Evolutionary conservation across 1,140 invertebrate species (phyloP).

Genomic region (Leptopilina clavipes): DNA sequence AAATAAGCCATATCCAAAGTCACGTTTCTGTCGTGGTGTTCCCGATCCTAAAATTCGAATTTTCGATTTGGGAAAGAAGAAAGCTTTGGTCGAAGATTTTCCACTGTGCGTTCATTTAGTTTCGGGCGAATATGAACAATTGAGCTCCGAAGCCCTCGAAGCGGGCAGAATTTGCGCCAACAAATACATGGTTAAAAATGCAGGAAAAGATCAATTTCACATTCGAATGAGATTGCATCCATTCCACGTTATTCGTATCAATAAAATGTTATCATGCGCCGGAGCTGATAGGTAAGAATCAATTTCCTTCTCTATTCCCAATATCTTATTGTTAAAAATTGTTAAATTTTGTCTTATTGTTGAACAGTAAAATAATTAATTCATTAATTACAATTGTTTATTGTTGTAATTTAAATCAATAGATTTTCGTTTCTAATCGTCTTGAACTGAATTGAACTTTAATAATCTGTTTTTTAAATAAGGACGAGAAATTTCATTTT

Average conservation of each 20-base stretch:
- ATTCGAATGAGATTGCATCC: conserved; percentile 98
- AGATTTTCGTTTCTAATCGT: no score
- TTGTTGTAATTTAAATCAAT: no score
- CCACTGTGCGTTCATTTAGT: conserved; percentile 98
- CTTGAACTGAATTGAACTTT: no score
- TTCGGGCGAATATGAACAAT: conserved; percentile 99
- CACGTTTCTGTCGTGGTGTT: conserved; percentile 99
- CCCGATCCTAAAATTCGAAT: conserved; percentile 99
- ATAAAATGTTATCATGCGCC: conserved; percentile 99
- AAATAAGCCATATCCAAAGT: conserved; percentile 99
- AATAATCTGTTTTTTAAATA: no score
- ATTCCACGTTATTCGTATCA: conserved; percentile 99
- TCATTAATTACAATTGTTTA: no score
- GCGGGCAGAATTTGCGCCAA: conserved; percentile 99
- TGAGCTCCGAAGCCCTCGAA: conserved; percentile 98
- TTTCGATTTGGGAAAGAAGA: conserved; percentile 99
- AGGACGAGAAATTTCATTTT: conserved; percentile 53
- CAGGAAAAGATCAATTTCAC: conserved; percentile 99
- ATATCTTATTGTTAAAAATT: no score
- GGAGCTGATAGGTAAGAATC: conserved; percentile 96
- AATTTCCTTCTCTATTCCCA: no score
- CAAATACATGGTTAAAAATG: conserved; percentile 97
- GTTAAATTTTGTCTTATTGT: no score
- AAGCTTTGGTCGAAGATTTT: conserved; percentile 97
- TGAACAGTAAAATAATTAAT: no score